Percentiles rank a stretch among this genome's conserved stretches.
These are phyloP conservation scores for Ataeniobius toweri DNA, from an alignment of 2,797 vertebrate genomes.

Conservation along the genomic window DNA sequence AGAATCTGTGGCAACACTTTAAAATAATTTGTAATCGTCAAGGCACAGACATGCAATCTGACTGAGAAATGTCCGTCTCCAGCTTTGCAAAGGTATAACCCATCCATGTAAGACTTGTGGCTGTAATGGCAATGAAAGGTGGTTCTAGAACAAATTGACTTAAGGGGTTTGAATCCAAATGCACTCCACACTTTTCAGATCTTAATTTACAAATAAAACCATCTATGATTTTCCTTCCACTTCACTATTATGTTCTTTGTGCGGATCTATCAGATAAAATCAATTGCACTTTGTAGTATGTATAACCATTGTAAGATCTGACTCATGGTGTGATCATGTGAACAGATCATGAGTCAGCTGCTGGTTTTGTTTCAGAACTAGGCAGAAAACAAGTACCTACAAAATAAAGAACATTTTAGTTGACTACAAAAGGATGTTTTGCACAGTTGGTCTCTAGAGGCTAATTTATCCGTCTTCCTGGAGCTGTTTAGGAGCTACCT, in stretches of 20 bases:
- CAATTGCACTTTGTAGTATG: not conserved
- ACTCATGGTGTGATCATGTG: not conserved
- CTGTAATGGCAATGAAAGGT: not conserved
- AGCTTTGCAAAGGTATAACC: too few species aligned
- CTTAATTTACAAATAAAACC: not conserved
- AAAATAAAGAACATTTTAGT: not conserved
- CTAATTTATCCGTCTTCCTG: conserved; percentile 8
- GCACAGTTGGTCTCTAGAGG: conserved; percentile 1
- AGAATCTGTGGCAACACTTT: too few species aligned
- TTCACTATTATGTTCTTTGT: not conserved
- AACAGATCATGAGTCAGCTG: not conserved
- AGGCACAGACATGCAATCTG: too few species aligned
- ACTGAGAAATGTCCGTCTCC: too few species aligned
- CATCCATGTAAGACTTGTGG: not conserved
- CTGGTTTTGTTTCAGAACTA: not conserved
- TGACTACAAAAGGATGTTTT: not conserved
- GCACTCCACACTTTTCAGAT: too few species aligned
- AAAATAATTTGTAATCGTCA: too few species aligned
- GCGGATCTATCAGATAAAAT: not conserved
- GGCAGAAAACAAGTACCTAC: not conserved
- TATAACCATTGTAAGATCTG: not conserved
- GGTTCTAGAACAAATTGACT: not conserved
- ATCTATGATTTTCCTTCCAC: not conserved
- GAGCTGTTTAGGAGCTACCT: not conserved
- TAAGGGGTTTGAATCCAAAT: too few species aligned